Evolutionary conservation across 2,797 vertebrate genomes (phyloP), one percentile per base, ranked within the genome.

Genomic region (Chelon labrosus): DNA sequence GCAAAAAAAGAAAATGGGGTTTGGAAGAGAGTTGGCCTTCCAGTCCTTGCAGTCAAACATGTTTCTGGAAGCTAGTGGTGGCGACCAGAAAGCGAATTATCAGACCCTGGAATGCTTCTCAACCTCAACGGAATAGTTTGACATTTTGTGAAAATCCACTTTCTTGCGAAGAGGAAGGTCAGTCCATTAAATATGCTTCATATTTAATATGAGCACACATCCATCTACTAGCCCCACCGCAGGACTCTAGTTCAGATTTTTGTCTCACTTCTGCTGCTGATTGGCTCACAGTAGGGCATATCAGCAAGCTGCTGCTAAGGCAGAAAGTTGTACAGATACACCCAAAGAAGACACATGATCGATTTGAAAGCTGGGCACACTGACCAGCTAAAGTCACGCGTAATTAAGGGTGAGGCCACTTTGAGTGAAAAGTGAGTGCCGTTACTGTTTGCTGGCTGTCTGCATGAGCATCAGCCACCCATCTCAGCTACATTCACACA

Each of bases 31-130:
- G 60, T 44, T 31, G 11, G 16, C n/a, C 69, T 61, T 79, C 64
- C 39, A 75, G 51, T 53, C 25, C 17, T 53, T 31, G 60, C 50
- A 65, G 47, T 49, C 61, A n/a, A n/a, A 39, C 37, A n/a, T 10
- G 14, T 67, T 61, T 66, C 25, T 14, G 46, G 3, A 68, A 46
- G 2, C 20, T 8, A 10, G 64, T 55, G 11, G 13, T 20, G 57
- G 39, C 65, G 44, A 61, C 46, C 42, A 56, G 41, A 56, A 59
- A 66, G 12, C 10, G 3, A 25, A 65, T 47, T 14, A n/a, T 27
- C 17, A 10, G 5, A 63, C 35, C 14, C 10, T 65, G 8, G 77
- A 64, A 54, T 38, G 19, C 16, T 12, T 51, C 7, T 51, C 20
- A 51, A 49, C 46, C n/a, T 49, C 10, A 49, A 49, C 8, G 46